Evolutionary conservation across 2,888 invertebrate genomes (phyloP), one percentile per base, ranked within the genome.

Genomic region (Opisthograptis luteolata): DNA sequence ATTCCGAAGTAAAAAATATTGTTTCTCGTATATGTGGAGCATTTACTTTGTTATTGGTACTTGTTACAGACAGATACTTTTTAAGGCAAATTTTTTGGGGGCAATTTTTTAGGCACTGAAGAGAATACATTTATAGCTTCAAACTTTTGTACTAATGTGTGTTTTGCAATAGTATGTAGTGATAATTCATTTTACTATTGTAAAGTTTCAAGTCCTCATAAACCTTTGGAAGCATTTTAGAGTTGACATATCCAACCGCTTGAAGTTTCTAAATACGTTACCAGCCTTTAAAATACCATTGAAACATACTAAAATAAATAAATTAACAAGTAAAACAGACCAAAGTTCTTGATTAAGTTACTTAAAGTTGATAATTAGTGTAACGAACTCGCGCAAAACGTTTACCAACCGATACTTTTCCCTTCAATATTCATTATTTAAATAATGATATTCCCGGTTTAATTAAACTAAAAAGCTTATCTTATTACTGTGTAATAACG

Each of bases 1-100:
- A 52, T 34, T 47, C 39, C 20, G 10, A n/a, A 35, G 39, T 52
- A 42, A 43, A 42, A 48, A 51, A 41, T 45, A 45, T 52, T 47
- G 42, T 45, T 28, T 30, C 9, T 32, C 10, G 24, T 27, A 31
- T 27, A 31, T 22, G 27, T 9, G 42, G 37, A 15, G 15, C 13
- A 20, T 19, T 37, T 39, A 30, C 35, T 47, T 39, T 15, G n/a
- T 8, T 37, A 27, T 35, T 30, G 22, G 17, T 9, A 13, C 20
- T 39, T 14, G 13, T 44, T 35, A 20, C 10, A 15, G 7, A 8
- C 7, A 12, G n/a, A n/a, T n/a, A n/a, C n/a, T 25, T 1, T 25
- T 25, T 2, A 3, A 20, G 20, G 1, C 1, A 20, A 20, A 7
- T 6, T 20, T 6, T 2, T 17, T 6, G 20, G n/a, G n/a, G n/a